Evolutionary conservation across 2,113 vertebrate genomes (phyloP).

Genomic region (Salvelinus sp.): DNA sequence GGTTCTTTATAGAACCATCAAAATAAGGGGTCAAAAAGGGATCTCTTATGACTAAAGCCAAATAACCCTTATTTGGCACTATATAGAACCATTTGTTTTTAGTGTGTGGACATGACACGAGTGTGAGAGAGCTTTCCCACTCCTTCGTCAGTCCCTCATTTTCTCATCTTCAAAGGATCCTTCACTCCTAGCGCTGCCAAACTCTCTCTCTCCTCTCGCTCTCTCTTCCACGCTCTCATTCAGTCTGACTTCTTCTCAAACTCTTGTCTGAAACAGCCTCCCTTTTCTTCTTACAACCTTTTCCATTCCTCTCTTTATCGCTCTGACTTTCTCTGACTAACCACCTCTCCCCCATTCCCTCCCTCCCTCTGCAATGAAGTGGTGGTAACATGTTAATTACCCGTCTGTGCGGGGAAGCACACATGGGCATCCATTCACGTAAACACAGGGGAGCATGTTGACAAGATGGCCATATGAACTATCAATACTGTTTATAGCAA

Average conservation of each 20-base stretch:
- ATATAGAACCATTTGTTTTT: too few species aligned
- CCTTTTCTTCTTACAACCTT: constrained; percentile 47
- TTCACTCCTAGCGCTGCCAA: constrained; percentile 41
- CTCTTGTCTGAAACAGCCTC: constrained; percentile 29
- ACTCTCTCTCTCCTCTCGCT: constrained; percentile 33
- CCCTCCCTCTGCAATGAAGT: constrained; percentile 24
- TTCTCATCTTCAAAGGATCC: constrained; percentile 55
- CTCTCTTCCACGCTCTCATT: constrained; percentile 28
- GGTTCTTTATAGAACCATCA: too few species aligned
- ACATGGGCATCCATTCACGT: constrained; percentile 44
- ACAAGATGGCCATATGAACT: constrained; percentile 52
- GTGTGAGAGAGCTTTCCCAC: constrained; percentile 51
- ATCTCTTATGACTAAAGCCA: too few species aligned
- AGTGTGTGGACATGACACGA: constrained; percentile 35
- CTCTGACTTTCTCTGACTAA: constrained; percentile 22
- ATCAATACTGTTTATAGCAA: constrained; percentile 65
- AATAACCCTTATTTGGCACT: too few species aligned
- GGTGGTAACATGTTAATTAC: constrained; percentile 51
- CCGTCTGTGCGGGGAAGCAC: constrained; percentile 49
- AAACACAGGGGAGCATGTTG: constrained; percentile 58
- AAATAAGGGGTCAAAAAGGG: too few species aligned
- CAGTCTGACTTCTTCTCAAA: not conserved
- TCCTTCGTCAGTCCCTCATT: constrained; percentile 32
- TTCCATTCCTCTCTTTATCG: constrained; percentile 37
- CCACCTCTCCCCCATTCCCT: constrained; percentile 21